Evolutionary conservation across 2,113 vertebrate species (phyloP), one percentile per base, ranked within the genome.

Genomic region (Casuarius casuarius): DNA sequence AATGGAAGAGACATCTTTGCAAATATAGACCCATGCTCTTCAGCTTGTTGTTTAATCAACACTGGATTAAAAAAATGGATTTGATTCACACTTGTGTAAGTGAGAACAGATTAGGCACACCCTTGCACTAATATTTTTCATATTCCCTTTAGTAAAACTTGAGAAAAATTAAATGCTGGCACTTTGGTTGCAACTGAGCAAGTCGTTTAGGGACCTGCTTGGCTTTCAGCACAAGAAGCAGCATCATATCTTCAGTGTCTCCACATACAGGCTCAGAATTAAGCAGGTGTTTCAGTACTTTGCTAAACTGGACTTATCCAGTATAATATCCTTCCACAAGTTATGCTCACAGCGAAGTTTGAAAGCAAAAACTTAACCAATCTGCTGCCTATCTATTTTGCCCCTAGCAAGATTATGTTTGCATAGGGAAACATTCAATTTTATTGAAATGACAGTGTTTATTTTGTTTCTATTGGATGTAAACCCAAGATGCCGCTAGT

Each of bases 101-200:
- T 51, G 44, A 79, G 66, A 91, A 79, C 4, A 87, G 48, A 82
- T 73, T 56, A 92, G 67, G 31, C 67, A 81, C 28, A 42, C 19
- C 14, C 8, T 84, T 81, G 26, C 21, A 66, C 26, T 16, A 51
- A 58, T 33, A 28, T 77, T 76, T 91, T 90, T 66, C 1, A 3
- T 49, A 49, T 67, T 76, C 67, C 5, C 14, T 61, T 89, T 72
- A 65, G 56, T 26, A 93, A 89, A 87, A 78, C 33, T 91, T 91
- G 18, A 76, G 61, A 78, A 68, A 90, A 91, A 89, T 51, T 73
- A 93, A 95, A 90, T 79, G 63, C 56, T 93, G 25, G 38, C 38
- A 59, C 31, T 85, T 72, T 56, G 84, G 74, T 0, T 90, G 44
- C 71, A 88, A 33, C 66, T 67, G 35, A 91, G 56, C 54, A 75